phyloP scores from a whole-genome alignment of 2,888 invertebrate species.

The Chirona hameri region DNA sequence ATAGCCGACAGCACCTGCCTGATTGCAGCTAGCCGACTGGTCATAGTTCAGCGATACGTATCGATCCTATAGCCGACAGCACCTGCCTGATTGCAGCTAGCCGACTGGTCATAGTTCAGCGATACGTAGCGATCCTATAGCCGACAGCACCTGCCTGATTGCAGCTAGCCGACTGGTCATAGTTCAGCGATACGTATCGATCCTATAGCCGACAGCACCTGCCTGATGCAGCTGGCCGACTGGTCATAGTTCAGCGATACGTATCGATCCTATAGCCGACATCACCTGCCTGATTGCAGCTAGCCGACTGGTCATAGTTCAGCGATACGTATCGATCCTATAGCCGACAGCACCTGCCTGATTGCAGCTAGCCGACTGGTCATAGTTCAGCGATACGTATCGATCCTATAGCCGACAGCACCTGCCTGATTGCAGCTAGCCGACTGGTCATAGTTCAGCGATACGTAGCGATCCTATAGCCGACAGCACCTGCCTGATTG shows the following conservation, averaged over 20 bases:
- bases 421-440: neutral
- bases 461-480: neutral
- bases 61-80: too few species aligned
- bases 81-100: neutral
- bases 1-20: too few species aligned
- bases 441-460: neutral
- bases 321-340: neutral
- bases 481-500: too few species aligned
- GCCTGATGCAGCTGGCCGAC: neutral
- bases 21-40: neutral
- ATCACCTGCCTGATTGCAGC: too few species aligned
- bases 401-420: too few species aligned
- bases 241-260: neutral
- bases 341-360: too few species aligned
- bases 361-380: neutral
- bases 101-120: neutral
- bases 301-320: neutral
- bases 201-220: too few species aligned
- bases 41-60: neutral
- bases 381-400: neutral
- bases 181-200: neutral
- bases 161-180: neutral
- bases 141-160: too few species aligned
- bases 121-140: neutral
- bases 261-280: too few species aligned